Conservation (phyloP, 2,797 vertebrate genomes). For the Poeciliopsis turneri region DNA sequence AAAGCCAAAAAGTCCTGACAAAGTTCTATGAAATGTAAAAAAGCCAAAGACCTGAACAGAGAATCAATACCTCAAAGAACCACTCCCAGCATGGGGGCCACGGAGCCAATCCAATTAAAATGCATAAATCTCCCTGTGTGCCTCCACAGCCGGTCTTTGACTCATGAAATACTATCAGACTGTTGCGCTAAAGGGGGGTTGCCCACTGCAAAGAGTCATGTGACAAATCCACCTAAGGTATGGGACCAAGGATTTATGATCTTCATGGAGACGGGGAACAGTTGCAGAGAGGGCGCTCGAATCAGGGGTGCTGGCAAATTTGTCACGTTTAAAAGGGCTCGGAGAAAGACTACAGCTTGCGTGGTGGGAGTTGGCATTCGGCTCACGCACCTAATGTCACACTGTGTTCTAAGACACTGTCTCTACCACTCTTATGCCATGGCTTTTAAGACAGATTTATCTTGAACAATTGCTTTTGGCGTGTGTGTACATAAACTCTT, state of each 20-base stretch:
- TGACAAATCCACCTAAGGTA: slow-evolving; percentile 67
- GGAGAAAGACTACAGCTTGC: slow-evolving; percentile 39
- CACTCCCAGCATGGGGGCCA: slow-evolving; percentile 55
- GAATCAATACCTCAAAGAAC: slow-evolving; percentile 62
- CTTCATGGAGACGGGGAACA: slow-evolving; percentile 59
- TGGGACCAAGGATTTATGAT: slow-evolving; percentile 71
- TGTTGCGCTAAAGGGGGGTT: slow-evolving; percentile 55
- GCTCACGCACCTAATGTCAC: slow-evolving; percentile 56
- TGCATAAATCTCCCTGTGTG: slow-evolving; percentile 71
- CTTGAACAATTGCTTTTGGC: slow-evolving; percentile 6
- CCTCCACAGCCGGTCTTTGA: slow-evolving; percentile 64
- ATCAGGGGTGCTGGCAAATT: slow-evolving; percentile 66
- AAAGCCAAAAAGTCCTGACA: slow-evolving; percentile 39
- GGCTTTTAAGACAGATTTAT: slow-evolving; percentile 30
- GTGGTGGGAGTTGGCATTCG: slow-evolving; percentile 62
- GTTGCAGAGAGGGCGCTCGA: slow-evolving; percentile 61
- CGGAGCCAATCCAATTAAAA: slow-evolving; percentile 77
- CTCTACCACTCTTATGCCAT: slow-evolving; percentile 14
- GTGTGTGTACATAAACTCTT: slow-evolving; percentile 3
- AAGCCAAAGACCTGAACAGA: slow-evolving; percentile 32
- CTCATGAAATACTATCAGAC: slow-evolving; percentile 70
- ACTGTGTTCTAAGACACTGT: slow-evolving; percentile 38
- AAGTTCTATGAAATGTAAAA: slow-evolving; percentile 20
- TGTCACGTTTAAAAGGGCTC: slow-evolving; percentile 64
- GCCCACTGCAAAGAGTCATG: slow-evolving; percentile 66